Conservation (phyloP, 2,797 vertebrate genomes). For the Enteromius unitaeniatus region DNA sequence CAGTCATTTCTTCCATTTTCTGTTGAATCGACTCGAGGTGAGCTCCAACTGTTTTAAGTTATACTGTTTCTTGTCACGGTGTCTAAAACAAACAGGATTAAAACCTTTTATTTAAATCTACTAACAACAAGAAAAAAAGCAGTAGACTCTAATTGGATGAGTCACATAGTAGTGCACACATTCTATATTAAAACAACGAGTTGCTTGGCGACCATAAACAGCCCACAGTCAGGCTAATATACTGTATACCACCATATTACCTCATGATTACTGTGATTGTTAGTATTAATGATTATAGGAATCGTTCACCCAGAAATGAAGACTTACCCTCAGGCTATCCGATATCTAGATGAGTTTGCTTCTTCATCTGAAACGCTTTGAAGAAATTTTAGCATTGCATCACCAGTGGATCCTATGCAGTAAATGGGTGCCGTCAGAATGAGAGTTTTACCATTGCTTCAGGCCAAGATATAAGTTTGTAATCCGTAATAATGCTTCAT, state of each 20-base stretch:
- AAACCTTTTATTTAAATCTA: background rate
- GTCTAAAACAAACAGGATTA: background rate
- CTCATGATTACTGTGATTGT: background rate
- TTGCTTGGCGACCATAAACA: slow-evolving; percentile 14
- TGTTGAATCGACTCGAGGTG: background rate
- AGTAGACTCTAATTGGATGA: background rate
- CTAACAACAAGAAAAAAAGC: background rate
- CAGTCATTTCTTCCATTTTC: background rate
- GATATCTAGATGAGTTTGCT: background rate
- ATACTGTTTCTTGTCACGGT: background rate
- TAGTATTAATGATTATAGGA: background rate
- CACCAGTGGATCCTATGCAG: background rate
- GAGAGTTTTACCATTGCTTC: background rate
- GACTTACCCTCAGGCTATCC: background rate
- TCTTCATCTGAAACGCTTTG: background rate
- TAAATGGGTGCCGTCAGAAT: background rate
- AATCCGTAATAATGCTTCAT: background rate
- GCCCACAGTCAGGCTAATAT: background rate
- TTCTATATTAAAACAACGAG: background rate
- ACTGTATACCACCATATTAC: background rate
- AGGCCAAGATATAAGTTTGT: background rate
- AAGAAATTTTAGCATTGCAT: background rate
- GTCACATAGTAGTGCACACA: background rate
- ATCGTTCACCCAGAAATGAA: background rate
- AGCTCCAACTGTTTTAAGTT: background rate